A percentile compares a stretch with the other conserved stretches of the same genome.
Conservation (phyloP, 2,797 vertebrate species). For the Eurystomus glaucurus region DNA sequence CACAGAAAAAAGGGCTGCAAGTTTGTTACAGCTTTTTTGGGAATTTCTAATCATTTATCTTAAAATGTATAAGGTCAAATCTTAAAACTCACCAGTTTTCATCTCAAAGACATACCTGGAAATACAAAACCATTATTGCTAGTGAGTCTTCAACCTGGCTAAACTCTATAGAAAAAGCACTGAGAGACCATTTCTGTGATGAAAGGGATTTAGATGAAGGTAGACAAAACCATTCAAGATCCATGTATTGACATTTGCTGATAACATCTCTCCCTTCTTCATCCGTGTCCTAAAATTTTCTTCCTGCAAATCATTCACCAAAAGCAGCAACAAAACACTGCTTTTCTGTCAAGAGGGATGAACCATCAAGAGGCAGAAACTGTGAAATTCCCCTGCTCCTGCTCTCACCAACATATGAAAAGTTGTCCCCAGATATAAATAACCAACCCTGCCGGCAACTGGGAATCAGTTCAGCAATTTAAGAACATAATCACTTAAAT, state of each 20-base stretch:
- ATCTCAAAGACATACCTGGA: not conserved
- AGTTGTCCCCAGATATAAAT: not conserved
- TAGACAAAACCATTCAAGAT: not conserved
- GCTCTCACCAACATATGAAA: accelerated
- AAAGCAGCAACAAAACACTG: not conserved
- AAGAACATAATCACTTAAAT: not conserved
- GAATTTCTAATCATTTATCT: not conserved
- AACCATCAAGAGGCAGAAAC: not conserved
- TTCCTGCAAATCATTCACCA: not conserved
- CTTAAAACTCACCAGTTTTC: not conserved
- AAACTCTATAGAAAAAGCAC: not conserved
- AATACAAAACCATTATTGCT: not conserved
- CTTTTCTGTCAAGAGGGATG: not conserved
- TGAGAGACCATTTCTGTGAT: not conserved
- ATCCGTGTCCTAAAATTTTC: not conserved
- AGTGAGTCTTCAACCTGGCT: not conserved
- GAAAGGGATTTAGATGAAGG: not conserved
- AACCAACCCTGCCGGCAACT: not conserved
- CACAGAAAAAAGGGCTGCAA: not conserved
- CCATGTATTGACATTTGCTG: not conserved
- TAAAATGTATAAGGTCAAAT: not conserved
- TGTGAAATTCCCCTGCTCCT: not conserved
- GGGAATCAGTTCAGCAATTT: not conserved
- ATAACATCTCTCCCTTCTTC: not conserved
- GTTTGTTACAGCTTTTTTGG: not conserved